A percentile compares a stretch with the other conserved stretches of the same genome.
These are phyloP conservation scores for Tinea trinotella DNA, from an alignment of 2,888 invertebrate species.

Conservation along the genomic window DNA sequence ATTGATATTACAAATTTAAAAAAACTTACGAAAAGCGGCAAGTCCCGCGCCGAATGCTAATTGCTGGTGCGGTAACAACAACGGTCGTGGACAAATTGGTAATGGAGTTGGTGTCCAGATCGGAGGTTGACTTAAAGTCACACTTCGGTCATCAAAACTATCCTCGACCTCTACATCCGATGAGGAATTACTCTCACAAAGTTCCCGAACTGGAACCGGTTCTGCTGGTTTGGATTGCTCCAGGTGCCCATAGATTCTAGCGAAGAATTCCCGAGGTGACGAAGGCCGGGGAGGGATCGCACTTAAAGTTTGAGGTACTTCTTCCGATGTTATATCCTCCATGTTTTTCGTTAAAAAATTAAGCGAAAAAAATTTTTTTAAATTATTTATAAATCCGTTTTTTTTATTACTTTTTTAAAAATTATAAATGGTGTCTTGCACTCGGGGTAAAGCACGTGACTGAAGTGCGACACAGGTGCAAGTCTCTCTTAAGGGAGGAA, in stretches of 20 bases:
- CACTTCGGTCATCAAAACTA: conserved; percentile 25
- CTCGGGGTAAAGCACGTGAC: conserved; percentile 9
- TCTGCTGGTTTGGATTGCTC: conserved; percentile 50
- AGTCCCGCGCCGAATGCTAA: conserved; percentile 74
- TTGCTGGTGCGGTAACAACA: conserved; percentile 60
- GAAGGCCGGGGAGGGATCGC: conserved; percentile 70
- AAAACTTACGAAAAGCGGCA: conserved; percentile 69
- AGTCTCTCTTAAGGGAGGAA: neutral
- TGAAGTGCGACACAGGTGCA: conserved; percentile 11
- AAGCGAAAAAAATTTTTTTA: neutral
- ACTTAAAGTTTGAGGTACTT: conserved; percentile 34
- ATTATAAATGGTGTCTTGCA: neutral
- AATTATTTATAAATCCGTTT: neutral
- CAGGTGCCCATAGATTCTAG: conserved; percentile 84
- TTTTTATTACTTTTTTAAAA: neutral
- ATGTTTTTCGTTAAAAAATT: conserved; percentile 30
- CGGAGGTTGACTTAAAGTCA: conserved; percentile 26
- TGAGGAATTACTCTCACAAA: conserved; percentile 45
- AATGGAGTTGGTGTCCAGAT: conserved; percentile 51
- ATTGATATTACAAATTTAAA: too few relatives aligned
- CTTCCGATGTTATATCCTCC: conserved; percentile 29
- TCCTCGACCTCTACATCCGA: conserved; percentile 60
- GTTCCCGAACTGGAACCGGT: conserved; percentile 15
- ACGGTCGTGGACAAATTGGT: conserved; percentile 56
- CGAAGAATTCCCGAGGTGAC: conserved; percentile 86